phyloP scores from a whole-genome alignment of 1,140 invertebrate genomes.

The Drosophila sucinea region DNA sequence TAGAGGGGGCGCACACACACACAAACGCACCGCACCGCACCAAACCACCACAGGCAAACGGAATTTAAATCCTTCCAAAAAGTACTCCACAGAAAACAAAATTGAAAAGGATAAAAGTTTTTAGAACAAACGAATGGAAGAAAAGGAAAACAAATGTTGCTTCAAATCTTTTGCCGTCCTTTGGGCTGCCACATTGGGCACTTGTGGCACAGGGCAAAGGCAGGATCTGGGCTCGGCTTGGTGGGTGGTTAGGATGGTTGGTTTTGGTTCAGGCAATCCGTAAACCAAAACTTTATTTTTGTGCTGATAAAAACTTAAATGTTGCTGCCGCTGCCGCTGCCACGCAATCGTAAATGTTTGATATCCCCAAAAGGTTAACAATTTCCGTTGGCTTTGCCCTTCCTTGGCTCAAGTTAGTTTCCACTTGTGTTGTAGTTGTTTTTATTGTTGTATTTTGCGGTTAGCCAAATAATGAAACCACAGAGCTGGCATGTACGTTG shows the following conservation, averaged over 20 bases:
- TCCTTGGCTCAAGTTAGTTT: conserved; percentile 45
- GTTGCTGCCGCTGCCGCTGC: conserved; percentile 44
- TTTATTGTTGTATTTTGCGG: conserved; percentile 54
- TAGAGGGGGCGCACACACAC: neutral
- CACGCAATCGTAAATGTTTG: conserved; percentile 74
- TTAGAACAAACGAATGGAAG: conserved; percentile 40
- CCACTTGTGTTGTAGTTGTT: conserved; percentile 34
- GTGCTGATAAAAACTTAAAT: conserved; percentile 78
- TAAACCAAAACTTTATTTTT: conserved; percentile 72
- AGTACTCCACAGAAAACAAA: conserved; percentile 54
- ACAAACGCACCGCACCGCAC: neutral
- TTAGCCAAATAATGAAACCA: conserved; percentile 58
- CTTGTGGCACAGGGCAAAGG: conserved; percentile 33
- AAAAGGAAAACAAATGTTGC: conserved; percentile 27
- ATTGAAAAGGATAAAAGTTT: conserved; percentile 70
- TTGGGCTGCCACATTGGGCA: conserved; percentile 29
- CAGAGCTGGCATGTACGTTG: conserved; percentile 31
- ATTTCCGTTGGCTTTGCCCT: conserved; percentile 60
- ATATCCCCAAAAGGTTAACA: conserved; percentile 78
- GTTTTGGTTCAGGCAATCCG: conserved; percentile 43
- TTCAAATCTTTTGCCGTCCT: conserved; percentile 30
- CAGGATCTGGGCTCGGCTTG: neutral
- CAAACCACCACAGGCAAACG: conserved; percentile 39
- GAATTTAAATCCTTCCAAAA: conserved; percentile 66
- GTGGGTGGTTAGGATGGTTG: neutral